Evolutionary conservation across 2,797 vertebrate genomes (phyloP), one percentile per base, ranked within the genome.

Genomic region (Hylomyscus alleni): DNA sequence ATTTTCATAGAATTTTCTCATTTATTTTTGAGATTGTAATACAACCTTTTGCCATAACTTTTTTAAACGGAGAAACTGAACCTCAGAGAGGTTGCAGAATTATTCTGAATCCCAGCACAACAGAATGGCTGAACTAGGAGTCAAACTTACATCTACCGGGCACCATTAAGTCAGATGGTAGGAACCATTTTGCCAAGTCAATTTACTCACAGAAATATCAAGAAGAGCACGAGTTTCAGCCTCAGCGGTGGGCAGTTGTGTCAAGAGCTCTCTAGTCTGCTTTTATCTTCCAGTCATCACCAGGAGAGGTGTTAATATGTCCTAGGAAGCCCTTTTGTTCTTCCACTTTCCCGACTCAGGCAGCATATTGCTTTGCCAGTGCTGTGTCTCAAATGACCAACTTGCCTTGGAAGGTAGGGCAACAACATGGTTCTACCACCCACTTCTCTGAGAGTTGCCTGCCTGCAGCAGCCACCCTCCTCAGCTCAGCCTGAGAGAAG

Each of bases 131-230:
- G 40, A 58, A 52, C 17, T 31, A 81, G 73, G 31, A 94, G 52
- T 40, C 50, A 90, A 95, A 75, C 1, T 8, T 44, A 22, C 22
- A 22, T 10, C 31, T n/a, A 1, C 73, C 8, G 17, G n/a, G 67
- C 37, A 80, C 17, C 76, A 76, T 44, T 31, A 26, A 11, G 60
- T 50, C 20, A 9, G 12, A 20, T 2, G 47, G 22, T 69, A 90
- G 29, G 89, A 89, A 75, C 65, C 69, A 54, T n/a, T 73, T 92
- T 4, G 62, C 34, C 20, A 88, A 90, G 81, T 80, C 72, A 92
- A 4, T 22, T 65, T 56, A 31, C 15, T 47, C 37, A 76, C 58
- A 77, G 26, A 78, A 40, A 88, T 80, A 22, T 34, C 29, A 54
- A n/a, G 56, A 54, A 81, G 62, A 20, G 58, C 2, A 44, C 12